Base-by-base conservation (phyloP, 1,140 invertebrate genomes). In the Orussus abietinus region DNA sequence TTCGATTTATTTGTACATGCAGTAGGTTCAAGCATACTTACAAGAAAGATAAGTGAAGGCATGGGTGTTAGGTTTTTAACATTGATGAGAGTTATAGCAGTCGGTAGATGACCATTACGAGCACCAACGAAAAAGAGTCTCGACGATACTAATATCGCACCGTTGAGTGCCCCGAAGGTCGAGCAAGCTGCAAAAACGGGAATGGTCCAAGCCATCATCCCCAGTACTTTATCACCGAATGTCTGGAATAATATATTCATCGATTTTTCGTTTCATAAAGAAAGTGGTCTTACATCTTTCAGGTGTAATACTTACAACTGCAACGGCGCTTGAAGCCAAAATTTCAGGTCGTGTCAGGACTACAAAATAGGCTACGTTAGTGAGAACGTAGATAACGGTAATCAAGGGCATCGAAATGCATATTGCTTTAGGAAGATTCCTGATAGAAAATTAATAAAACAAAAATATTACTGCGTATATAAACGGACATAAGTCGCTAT, bases 61-160 rank as follows among this genome's bases (percentile, higher is more conserved):
- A 91, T 82, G 3, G 94, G 94, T n/a, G 92, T 96, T 35, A 87
- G 73, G 55, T 85, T 82, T 42, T 83, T 82, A 10, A 92, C 73
- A 63, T 92, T 90, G 30, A 97, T 92, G 14, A 94, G 77, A 1
- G 92, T 86, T 56, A 97, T 83, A 25, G 89, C 85, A 46, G 84
- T 77, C 0, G 92, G 92, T 38, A 98, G 77, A 64, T 96, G 91
- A 3, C 90, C 90, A 59, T 93, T 85, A 26, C 92, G 77, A 0
- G 91, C 92, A 2, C 92, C 93, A 14, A 94, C 92, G 64, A 96
- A 96, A 57, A 94, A 92, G 9, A 96, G 69, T 45, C 88, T 75
- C 0, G 88, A 86, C 0, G 88, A 90, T 9, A 89, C 86, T 66
- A 93, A 92, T 38, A 92, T 93, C 5, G 88, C 88, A 32, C 90